Percentiles rank a stretch among this genome's conserved stretches.
Evolutionary conservation across 2,888 invertebrate species (phyloP).

Genomic region (Drosophila stalkeri): DNA sequence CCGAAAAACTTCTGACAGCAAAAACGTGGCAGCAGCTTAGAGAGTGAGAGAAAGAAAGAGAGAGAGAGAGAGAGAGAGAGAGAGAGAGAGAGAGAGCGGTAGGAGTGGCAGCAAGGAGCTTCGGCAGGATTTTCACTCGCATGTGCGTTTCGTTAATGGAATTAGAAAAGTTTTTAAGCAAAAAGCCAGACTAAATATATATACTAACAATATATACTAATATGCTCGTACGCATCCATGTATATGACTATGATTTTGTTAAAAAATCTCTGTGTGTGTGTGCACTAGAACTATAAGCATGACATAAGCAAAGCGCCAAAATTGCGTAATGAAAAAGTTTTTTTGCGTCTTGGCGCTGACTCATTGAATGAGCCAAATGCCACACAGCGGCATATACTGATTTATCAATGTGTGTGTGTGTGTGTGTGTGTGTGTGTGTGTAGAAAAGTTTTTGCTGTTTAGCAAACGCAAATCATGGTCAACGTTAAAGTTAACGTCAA

Average conservation of each 20-base stretch:
- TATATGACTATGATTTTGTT: conserved; percentile 58
- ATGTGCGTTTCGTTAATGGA: conserved; percentile 83
- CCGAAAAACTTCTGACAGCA: conserved; percentile 51
- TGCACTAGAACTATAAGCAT: conserved; percentile 54
- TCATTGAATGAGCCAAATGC: conserved; percentile 28
- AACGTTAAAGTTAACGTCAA: conserved; percentile 28
- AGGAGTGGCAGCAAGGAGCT: conserved; percentile 32
- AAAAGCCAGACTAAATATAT: conserved; percentile 64
- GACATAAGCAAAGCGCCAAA: conserved; percentile 63
- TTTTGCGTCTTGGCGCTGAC: conserved; percentile 43
- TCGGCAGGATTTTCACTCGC: conserved; percentile 45
- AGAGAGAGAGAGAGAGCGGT: conserved; percentile 12
- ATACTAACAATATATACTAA: conserved; percentile 21
- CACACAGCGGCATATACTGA: conserved; percentile 15
- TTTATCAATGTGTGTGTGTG: neutral
- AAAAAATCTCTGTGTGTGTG: conserved; percentile 48
- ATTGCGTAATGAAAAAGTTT: conserved; percentile 79
- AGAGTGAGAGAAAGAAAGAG: neutral
- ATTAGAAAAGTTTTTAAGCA: conserved; percentile 83
- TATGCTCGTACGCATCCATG: neutral
- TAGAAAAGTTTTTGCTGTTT: conserved; percentile 39
- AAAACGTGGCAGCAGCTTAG: conserved; percentile 45
- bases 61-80: neutral
- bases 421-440: neutral
- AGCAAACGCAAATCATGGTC: conserved; percentile 57